These are phyloP conservation scores for Paradisaea rubra DNA, from an alignment of 2,113 vertebrate genomes.

Conservation along the genomic window DNA sequence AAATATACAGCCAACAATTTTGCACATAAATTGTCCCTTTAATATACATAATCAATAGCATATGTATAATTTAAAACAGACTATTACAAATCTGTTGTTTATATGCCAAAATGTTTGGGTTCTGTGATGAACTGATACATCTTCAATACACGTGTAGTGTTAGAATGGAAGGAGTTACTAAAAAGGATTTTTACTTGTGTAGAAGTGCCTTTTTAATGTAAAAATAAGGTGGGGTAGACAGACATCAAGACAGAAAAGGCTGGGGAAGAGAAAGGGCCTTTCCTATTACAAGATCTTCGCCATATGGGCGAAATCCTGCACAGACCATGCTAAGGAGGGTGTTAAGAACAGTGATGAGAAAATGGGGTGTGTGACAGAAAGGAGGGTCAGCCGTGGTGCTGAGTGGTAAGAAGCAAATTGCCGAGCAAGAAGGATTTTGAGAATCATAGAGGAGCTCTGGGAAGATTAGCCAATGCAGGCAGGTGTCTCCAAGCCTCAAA, in stretches of 20 bases:
- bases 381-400: not conserved
- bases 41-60: not conserved
- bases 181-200: not conserved
- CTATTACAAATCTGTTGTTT: not conserved
- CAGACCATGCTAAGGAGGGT: fast-evolving
- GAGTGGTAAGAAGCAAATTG: not conserved
- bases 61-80: not conserved
- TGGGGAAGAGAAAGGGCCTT: not conserved
- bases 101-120: not conserved
- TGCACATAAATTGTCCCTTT: not conserved
- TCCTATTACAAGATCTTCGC: not conserved
- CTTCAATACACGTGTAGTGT: not conserved
- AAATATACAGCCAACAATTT: not conserved
- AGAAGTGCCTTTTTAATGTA: not conserved
- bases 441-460: not conserved
- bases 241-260: not conserved
- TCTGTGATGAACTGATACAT: not conserved
- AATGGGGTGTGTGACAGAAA: not conserved
- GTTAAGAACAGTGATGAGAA: not conserved
- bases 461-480: constrained; percentile 1
- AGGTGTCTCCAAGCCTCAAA: not conserved
- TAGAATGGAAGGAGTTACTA: not conserved
- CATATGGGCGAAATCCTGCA: not conserved
- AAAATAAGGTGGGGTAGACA: not conserved
- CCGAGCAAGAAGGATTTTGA: not conserved